Evolutionary conservation across 2,113 vertebrate species (phyloP).

Genomic region (Artemisiospiza belli): DNA sequence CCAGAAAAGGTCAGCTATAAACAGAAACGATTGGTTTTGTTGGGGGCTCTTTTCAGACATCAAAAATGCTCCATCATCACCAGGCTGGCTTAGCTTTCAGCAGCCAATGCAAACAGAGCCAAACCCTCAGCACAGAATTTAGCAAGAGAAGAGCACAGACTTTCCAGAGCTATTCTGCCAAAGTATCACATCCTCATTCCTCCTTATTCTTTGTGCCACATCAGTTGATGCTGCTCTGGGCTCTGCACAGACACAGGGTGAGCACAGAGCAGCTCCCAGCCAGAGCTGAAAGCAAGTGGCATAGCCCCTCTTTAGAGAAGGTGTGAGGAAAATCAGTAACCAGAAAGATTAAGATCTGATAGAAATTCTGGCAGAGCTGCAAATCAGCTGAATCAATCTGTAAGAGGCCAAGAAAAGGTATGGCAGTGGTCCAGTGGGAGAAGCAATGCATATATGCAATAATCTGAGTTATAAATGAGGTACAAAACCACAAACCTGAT

Average conservation of each 20-base stretch:
- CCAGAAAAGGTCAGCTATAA: slow-evolving; percentile 28
- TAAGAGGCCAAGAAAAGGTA: slow-evolving; percentile 23
- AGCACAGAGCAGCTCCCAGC: neutral
- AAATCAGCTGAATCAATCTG: slow-evolving; percentile 13
- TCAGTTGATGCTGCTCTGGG: neutral
- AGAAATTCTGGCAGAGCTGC: neutral
- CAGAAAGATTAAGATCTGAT: neutral
- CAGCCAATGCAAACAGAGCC: neutral
- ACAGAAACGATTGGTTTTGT: neutral
- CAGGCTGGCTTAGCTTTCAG: slow-evolving; percentile 13
- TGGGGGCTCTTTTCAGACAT: slow-evolving; percentile 24
- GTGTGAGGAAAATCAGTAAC: neutral
- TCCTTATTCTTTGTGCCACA: neutral
- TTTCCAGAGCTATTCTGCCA: neutral
- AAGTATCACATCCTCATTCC: neutral
- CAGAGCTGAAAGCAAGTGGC: neutral
- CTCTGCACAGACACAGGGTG: neutral
- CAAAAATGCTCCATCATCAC: slow-evolving; percentile 29
- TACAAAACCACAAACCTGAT: slow-evolving; percentile 6
- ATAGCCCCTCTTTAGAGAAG: neutral
- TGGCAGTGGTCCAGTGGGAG: neutral
- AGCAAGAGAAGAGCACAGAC: neutral
- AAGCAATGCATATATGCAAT: neutral
- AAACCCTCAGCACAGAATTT: slow-evolving; percentile 25
- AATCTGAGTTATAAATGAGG: slow-evolving; percentile 14